phyloP scores from a whole-genome alignment of 2,888 invertebrate genomes.

The Barypeithes pellucidus region DNA sequence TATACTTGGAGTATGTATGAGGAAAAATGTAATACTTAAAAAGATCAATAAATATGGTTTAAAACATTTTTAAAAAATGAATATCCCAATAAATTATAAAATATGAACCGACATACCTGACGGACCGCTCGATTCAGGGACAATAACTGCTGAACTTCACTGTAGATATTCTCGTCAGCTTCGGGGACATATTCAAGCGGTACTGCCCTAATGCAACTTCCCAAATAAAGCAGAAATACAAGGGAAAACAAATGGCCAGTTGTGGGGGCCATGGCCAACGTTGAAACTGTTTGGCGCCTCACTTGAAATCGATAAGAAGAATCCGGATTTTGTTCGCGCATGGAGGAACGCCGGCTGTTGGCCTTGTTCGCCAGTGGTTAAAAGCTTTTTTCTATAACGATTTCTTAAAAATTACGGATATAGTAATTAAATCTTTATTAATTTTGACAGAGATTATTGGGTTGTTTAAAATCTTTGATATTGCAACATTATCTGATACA shows the following conservation, averaged over 20 bases:
- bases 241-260: conserved; percentile 62
- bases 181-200: conserved; percentile 55
- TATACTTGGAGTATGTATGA: too few relatives aligned
- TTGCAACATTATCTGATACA: conserved; percentile 7
- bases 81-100: too few relatives aligned
- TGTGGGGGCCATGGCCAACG: conserved; percentile 65
- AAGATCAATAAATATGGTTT: too few relatives aligned
- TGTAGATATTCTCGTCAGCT: conserved; percentile 70
- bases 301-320: conserved; percentile 45
- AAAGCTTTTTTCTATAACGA: conserved; percentile 26
- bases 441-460: not conserved
- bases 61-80: too few relatives aligned
- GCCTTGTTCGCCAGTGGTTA: conserved; percentile 32
- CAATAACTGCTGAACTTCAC: conserved; percentile 73
- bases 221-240: conserved; percentile 23
- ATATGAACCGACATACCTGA: too few relatives aligned
- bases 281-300: conserved; percentile 49
- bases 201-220: conserved; percentile 43
- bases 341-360: conserved; percentile 37
- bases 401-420: conserved; percentile 32
- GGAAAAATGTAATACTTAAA: too few relatives aligned
- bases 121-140: conserved; percentile 67
- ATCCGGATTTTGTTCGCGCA: conserved; percentile 46
- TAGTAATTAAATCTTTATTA: not conserved
- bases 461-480: not conserved